These are phyloP conservation scores for Axis porcinus DNA, from an alignment of 2,113 vertebrate species.

Conservation along the genomic window DNA sequence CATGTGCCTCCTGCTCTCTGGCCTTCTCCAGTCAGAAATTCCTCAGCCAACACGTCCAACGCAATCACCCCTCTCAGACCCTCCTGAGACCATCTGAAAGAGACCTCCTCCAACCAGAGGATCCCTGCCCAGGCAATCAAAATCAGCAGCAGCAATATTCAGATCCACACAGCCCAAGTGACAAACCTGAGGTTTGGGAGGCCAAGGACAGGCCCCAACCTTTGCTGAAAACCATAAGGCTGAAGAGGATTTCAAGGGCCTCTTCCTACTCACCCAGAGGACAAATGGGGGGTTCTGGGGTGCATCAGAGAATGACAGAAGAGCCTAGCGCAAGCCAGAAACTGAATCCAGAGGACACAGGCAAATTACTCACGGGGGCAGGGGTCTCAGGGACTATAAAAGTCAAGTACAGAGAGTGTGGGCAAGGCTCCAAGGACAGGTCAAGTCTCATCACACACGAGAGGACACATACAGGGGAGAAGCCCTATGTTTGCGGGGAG, in stretches of 20 bases:
- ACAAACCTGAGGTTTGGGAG: neutral
- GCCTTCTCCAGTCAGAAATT: constrained; percentile 56
- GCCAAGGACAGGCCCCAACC: neutral
- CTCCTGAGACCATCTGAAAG: neutral
- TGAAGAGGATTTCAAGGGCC: neutral
- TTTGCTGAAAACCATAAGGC: neutral
- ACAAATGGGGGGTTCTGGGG: neutral
- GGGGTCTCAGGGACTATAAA: no score
- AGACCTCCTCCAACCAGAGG: neutral
- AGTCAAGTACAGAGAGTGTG: neutral
- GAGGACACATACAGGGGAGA: no score
- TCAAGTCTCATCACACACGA: no score
- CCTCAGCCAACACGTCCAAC: constrained; percentile 37
- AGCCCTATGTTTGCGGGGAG: no score
- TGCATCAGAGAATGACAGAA: neutral
- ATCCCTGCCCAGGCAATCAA: neutral
- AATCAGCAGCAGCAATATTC: neutral
- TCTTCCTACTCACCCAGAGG: neutral
- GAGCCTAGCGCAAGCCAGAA: no score
- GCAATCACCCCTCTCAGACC: neutral
- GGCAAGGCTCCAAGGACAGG: neutral
- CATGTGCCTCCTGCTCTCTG: no score
- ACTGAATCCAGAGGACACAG: neutral
- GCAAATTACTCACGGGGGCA: no score
- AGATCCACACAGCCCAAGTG: neutral